Evolutionary conservation across 2,888 invertebrate species (phyloP), one percentile per base, ranked within the genome.

Genomic region (Lutraria lutraria): DNA sequence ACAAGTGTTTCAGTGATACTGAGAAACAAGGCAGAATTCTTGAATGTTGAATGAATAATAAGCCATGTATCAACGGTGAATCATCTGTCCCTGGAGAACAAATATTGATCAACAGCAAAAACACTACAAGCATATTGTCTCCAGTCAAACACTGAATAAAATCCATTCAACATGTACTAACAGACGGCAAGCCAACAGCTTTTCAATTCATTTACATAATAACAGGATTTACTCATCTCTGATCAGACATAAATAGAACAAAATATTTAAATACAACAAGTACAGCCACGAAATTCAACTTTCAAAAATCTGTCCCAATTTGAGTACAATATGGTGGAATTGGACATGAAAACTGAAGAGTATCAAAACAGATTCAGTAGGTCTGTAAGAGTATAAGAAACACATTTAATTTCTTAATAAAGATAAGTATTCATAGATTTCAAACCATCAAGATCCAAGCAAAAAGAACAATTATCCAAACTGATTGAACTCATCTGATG

Each of bases 51-150:
- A 76, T 76, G 76, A 76, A 76, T 76, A 76, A 76, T 76, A 76
- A 31, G 34, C 76, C 34, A 34, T 34, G 76, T 34, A 76, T 76
- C 29, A 76, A 19, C 19, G 76, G 76, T 76, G 76, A 76, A 76
- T 76, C 76, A 76, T 76, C 76, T 31, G 76, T 34, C 76, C 76
- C 76, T 16, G 76, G 76, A 76, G 76, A 34, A 76, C 31, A 31
- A 31, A 76, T 76, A 76, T 34, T 34, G 76, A 76, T 76, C 76
- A 76, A 76, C 16, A 34, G 34, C 76, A 31, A 76, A 34, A 34
- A 76, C 76, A 76, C 13, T 76, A 76, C 76, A 76, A 76, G 31
- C 76, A 34, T 76, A 76, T 34, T 76, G 76, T 76, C 76, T 76
- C 76, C 15, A 31, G 31, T 76, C 34, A 31, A 31, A 34, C 76